Base-by-base conservation (phyloP, 2,888 invertebrate species). In the Podotricha telesiphe region DNA sequence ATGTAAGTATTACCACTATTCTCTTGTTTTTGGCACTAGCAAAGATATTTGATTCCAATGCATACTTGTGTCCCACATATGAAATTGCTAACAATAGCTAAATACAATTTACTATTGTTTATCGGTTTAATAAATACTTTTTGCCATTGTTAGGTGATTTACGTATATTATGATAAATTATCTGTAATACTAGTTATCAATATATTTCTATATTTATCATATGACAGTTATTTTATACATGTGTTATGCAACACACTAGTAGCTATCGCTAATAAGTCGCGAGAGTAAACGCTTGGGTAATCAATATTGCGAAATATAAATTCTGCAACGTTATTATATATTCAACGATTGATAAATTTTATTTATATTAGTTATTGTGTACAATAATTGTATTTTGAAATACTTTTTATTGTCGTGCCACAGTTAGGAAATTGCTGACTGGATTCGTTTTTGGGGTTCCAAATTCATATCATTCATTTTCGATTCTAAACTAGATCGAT, bases 1-100 rank as follows among this genome's bases (percentile, higher is more conserved):
- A 99, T 94, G 99, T 99, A 94, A 98, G 98, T 97, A 82, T 71
- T 71, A 63, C 59, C 59, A 5, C 2, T 59, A n/a, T 59, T 58
- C 22, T 28, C 62, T 66, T 69, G 50, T 11, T 4, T 59, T 53
- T 40, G 34, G 20, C 45, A 17, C 59, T 28, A 11, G 17, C 2
- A 45, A 28, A 28, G 11, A 2, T 59, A 59, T 59, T 59, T 22
- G 13, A 37, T 48, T 22, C 22, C 17, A 22, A 40, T 22, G 45
- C 10, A 56, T 68, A 42, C 13, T 40, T 53, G 40, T 61, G 59
- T 69, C 45, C 20, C 42, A 61, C 19, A 34, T 62, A 48, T 17
- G 19, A 6, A 13, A 37, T 34, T 48, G 15, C 37, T 50, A 20
- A 37, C 62, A 50, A 62, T 62, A 37, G 47, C 22, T 62, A 19